These are phyloP conservation scores for Notolepis coatsorum DNA, from an alignment of 2,797 vertebrate species.

Conservation along the genomic window DNA sequence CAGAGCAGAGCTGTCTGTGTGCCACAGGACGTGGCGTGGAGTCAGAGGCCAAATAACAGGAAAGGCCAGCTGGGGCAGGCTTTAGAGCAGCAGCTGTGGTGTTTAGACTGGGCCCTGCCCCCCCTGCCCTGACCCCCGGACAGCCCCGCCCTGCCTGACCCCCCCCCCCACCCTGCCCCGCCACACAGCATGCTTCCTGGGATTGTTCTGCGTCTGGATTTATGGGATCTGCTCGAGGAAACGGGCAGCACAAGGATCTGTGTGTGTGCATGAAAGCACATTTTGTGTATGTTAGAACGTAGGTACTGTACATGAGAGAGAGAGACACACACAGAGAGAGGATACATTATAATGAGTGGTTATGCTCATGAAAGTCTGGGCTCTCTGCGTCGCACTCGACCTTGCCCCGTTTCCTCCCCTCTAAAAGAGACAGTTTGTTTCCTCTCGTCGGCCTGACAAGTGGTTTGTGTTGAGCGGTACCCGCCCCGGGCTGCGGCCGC, in stretches of 20 bases:
- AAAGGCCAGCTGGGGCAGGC: constrained; percentile 81
- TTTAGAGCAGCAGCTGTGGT: constrained; percentile 73
- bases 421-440: constrained; percentile 7
- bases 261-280: constrained; percentile 35
- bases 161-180: constrained; percentile 42
- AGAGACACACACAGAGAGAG: not conserved
- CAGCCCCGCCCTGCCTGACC: constrained; percentile 63
- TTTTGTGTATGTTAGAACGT: not conserved
- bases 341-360: constrained; percentile 15
- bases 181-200: constrained; percentile 79
- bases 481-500: constrained; percentile 27
- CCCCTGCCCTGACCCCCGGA: constrained; percentile 65
- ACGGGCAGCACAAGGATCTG: constrained; percentile 63
- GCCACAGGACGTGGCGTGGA: constrained; percentile 74
- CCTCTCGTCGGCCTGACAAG: not conserved
- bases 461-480: constrained; percentile 16
- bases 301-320: constrained; percentile 5
- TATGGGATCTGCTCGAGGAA: constrained; percentile 80
- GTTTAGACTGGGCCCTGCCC: constrained; percentile 73
- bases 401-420: constrained; percentile 27
- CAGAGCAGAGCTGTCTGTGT: constrained; percentile 46
- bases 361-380: constrained; percentile 21
- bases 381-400: constrained; percentile 33
- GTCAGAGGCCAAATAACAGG: constrained; percentile 81
- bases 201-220: constrained; percentile 83